Conservation (phyloP, 2,113 vertebrate species). For the Paramormyrops kingsleyae region DNA sequence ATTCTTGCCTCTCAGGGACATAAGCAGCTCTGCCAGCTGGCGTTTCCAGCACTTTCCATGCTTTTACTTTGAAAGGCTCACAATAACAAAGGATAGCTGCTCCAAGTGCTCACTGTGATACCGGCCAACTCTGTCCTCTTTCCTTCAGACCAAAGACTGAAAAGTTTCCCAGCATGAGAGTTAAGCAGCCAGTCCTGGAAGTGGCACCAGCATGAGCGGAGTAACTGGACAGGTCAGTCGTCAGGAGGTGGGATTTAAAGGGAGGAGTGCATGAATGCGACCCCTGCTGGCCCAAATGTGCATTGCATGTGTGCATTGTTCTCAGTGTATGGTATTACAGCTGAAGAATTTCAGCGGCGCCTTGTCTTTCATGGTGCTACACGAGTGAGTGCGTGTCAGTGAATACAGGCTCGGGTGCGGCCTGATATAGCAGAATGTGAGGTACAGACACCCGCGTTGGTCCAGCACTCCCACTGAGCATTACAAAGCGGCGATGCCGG, state of each 20-base stretch:
- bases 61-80: background rate
- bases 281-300: background rate
- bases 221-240: background rate
- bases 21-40: background rate
- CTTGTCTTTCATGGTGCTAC: background rate
- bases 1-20: background rate
- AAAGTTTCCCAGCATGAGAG: background rate
- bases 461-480: background rate
- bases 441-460: background rate
- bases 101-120: background rate
- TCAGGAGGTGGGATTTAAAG: background rate
- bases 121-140: background rate
- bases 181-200: background rate
- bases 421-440: background rate
- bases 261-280: background rate
- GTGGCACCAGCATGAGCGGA: background rate
- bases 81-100: background rate
- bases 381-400: background rate
- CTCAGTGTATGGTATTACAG: background rate
- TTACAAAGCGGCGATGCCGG: background rate
- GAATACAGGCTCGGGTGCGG: background rate
- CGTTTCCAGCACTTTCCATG: background rate
- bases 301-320: background rate
- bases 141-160: background rate
- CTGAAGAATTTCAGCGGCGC: background rate